phyloP scores from a whole-genome alignment of 2,888 invertebrate genomes.

The Erebia palarica region DNA sequence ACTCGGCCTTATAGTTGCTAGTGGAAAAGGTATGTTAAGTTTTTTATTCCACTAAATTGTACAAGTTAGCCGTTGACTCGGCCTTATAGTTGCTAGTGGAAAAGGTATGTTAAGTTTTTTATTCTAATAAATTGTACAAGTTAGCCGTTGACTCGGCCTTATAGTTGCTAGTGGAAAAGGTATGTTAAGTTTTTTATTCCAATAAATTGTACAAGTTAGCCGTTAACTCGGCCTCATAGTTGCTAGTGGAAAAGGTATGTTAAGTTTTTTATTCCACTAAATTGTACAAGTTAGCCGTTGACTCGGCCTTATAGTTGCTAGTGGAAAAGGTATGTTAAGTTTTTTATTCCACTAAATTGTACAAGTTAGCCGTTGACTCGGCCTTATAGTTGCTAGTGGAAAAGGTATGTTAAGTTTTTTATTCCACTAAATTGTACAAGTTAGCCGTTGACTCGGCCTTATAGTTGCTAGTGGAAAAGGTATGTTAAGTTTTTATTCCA shows the following conservation, averaged over 20 bases:
- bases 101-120: constrained; percentile 75
- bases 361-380: constrained; percentile 59
- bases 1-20: constrained; percentile 85
- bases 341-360: no score
- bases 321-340: constrained; percentile 83
- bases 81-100: constrained; percentile 86
- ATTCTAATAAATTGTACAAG: no score
- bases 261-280: no score
- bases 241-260: constrained; percentile 86
- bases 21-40: constrained; percentile 83
- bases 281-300: no score
- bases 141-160: constrained; percentile 74
- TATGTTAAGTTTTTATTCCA: constrained; percentile 37
- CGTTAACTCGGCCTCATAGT: constrained; percentile 82
- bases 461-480: constrained; percentile 88
- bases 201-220: no score
- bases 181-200: constrained; percentile 37
- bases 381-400: constrained; percentile 86
- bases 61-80: constrained; percentile 59
- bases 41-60: no score
- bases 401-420: constrained; percentile 75
- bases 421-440: no score
- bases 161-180: constrained; percentile 88
- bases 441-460: constrained; percentile 74
- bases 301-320: constrained; percentile 85